phyloP scores from a whole-genome alignment of 37 sponge, comb jelly and placozoan genomes.

The Haliclona indistincta region DNA sequence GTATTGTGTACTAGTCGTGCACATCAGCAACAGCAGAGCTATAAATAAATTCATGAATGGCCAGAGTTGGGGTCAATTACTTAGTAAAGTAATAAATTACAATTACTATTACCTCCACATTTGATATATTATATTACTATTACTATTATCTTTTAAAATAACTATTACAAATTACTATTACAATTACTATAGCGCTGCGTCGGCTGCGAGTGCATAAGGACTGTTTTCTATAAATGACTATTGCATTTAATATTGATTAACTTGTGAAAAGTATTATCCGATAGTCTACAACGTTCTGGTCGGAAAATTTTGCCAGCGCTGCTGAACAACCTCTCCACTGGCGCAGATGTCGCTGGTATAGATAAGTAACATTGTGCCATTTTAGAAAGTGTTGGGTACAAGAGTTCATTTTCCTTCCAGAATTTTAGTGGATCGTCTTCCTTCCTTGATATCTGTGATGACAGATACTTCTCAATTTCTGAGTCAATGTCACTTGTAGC shows the following conservation, averaged over 20 bases:
- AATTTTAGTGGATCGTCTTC: not conserved
- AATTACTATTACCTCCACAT: no score
- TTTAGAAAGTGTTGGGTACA: not conserved
- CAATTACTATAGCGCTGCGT: not conserved
- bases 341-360: not conserved
- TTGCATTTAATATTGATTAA: not conserved
- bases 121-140: no score
- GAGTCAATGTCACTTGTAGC: not conserved
- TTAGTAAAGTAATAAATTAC: no score
- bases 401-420: not conserved
- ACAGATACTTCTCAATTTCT: not conserved
- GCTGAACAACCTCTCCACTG: conserved; percentile 7
- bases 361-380: not conserved
- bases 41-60: no score
- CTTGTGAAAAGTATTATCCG: not conserved
- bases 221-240: not conserved
- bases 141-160: not conserved
- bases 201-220: not conserved
- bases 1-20: no score
- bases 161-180: not conserved
- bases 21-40: no score
- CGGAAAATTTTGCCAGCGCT: not conserved
- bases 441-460: not conserved
- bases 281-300: not conserved
- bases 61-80: no score